Evolutionary conservation across 2,888 invertebrate species (phyloP), one percentile per base, ranked within the genome.

Genomic region (Prosopocoilus inquinatus): DNA sequence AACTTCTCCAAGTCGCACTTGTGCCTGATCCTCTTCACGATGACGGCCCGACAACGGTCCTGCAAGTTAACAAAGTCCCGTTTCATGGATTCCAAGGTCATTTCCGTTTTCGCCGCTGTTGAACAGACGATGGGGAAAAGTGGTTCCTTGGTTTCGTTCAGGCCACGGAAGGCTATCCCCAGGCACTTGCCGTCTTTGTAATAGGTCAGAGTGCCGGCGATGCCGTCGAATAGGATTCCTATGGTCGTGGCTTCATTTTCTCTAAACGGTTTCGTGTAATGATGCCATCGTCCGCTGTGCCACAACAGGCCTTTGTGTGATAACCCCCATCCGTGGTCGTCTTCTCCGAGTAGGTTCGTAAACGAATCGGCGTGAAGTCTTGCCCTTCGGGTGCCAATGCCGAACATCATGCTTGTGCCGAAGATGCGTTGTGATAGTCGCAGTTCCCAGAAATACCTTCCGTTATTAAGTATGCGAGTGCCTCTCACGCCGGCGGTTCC

Each of bases 371-470:
- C 84, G 70, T 88, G 87, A 1, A 89, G 75, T 3, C 84, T 75
- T 2, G 66, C 64, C 9, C 61, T 61, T 35, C 58, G 60, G 15
- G 68, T 68, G 38, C 85, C 86, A 45, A 88, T 79, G 11, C 89
- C 89, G 65, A 89, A 87, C 89, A 89, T 89, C 79, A 89, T 87
- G 66, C 87, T 83, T 1, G 89, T 89, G 15, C 89, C 88, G 68
- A 88, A 88, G 39, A 89, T 81, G 43, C 88, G 75, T 65, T 84
- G 83, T 0, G 85, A 83, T 0, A 82, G 75, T 60, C 79, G 78
- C 53, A 89, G 74, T 70, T 88, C 87, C 87, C 87, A 88, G 70
- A 85, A 88, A 71, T 83, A 82, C 47, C 74, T 64, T 1, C 82
- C 84, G 65, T 84, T 82, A 71, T 87, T 87, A n/a, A 89, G 76